Evolutionary conservation across 2,888 invertebrate genomes (phyloP).

Genomic region (Iselma pallidipennis): DNA sequence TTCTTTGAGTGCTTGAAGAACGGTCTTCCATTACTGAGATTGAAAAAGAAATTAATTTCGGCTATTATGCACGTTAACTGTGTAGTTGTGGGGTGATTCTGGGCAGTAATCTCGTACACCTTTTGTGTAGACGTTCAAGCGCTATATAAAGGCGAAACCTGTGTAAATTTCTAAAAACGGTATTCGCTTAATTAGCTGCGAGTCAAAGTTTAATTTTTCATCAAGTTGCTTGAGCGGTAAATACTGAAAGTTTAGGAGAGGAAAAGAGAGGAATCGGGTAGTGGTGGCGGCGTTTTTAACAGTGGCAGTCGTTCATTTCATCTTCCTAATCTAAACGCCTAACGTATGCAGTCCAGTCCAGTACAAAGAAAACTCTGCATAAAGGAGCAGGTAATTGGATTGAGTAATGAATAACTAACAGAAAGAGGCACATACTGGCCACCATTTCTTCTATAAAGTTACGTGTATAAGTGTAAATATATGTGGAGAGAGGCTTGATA

Average conservation of each 20-base stretch:
- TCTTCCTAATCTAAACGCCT: constrained; percentile 28
- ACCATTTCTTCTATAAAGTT: constrained; percentile 28
- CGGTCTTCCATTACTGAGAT: not conserved
- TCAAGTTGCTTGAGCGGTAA: constrained; percentile 31
- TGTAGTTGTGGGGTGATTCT: constrained; percentile 16
- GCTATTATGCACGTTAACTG: constrained; percentile 19
- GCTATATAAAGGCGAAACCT: constrained; percentile 31
- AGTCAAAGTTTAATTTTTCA: constrained; percentile 42
- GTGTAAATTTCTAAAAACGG: constrained; percentile 37
- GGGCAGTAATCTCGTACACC: constrained; percentile 29
- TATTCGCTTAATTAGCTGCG: constrained; percentile 38
- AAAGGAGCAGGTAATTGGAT: constrained; percentile 47
- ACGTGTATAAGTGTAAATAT: constrained; percentile 14
- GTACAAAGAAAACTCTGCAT: constrained; percentile 43
- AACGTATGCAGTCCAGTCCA: constrained; percentile 21
- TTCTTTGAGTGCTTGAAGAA: not conserved
- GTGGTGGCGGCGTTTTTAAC: constrained; percentile 5
- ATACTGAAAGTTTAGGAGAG: too few species aligned
- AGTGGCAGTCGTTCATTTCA: constrained; percentile 17
- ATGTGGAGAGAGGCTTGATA: constrained; percentile 23
- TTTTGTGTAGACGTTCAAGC: constrained; percentile 23
- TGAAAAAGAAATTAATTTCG: constrained; percentile 24
- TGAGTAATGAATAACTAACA: constrained; percentile 46
- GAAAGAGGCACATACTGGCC: constrained; percentile 27
- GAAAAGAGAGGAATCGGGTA: too few species aligned